Conservation (phyloP, 2,888 invertebrate genomes). For the Trisateles emortualis region DNA sequence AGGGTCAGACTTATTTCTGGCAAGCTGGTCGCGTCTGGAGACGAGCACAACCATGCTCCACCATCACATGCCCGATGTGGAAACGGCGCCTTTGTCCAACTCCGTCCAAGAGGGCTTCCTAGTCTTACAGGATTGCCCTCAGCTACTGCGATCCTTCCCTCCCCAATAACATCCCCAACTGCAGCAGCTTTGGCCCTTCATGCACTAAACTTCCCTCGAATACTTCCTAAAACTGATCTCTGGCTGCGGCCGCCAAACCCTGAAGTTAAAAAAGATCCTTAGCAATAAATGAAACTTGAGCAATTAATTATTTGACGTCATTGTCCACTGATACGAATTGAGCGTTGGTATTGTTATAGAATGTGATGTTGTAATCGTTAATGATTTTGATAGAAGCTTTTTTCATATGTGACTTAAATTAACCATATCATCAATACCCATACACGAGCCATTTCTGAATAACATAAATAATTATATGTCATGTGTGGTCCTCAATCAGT, state of each 20-base stretch:
- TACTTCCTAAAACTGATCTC: conserved; percentile 78
- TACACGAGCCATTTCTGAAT: no score
- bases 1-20: conserved; percentile 74
- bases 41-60: conserved; percentile 78
- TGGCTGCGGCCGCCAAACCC: conserved; percentile 70
- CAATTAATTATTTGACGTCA: conserved; percentile 27
- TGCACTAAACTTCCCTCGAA: conserved; percentile 74
- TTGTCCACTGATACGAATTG: conserved; percentile 19
- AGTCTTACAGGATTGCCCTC: conserved; percentile 42
- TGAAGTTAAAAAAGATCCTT: conserved; percentile 71
- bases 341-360: conserved; percentile 19
- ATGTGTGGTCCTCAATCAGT: no score
- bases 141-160: conserved; percentile 59
- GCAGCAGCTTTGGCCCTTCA: conserved; percentile 72
- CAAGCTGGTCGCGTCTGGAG: conserved; percentile 75
- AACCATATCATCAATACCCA: no score
- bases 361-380: background rate
- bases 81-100: conserved; percentile 80
- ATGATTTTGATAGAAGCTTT: background rate
- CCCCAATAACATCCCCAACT: conserved; percentile 65
- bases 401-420: background rate
- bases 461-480: no score
- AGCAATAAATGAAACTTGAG: conserved; percentile 21
- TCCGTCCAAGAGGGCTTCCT: conserved; percentile 67
- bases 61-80: conserved; percentile 83